phyloP scores from a whole-genome alignment of 1,140 invertebrate genomes.

The Arion vulgaris region DNA sequence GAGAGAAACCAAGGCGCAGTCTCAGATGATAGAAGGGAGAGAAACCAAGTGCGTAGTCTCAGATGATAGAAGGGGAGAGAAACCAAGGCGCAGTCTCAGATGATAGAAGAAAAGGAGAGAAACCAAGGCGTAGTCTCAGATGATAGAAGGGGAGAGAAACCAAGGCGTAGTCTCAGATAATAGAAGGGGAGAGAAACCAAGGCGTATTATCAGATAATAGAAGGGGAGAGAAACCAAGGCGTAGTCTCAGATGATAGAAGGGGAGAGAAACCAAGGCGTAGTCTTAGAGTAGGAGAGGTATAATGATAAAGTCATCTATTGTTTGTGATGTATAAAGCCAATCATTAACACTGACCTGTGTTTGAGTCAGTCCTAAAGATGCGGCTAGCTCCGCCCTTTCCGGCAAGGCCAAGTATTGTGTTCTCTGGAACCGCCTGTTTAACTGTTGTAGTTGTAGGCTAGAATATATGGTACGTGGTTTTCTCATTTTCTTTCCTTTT shows the following conservation, averaged over 20 bases:
- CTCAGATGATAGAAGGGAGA: too few species aligned
- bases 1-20: too few species aligned
- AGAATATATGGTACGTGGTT: conserved; percentile 98
- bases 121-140: background rate
- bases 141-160: background rate
- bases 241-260: too few species aligned
- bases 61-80: too few species aligned
- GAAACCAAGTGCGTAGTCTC: too few species aligned
- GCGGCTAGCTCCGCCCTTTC: conserved; percentile 98
- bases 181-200: background rate
- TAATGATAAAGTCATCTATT: background rate
- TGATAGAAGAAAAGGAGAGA: background rate
- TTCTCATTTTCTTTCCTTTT: conserved; percentile 99
- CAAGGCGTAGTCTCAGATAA: too few species aligned
- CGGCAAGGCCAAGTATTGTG: conserved; percentile 97
- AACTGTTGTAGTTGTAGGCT: conserved; percentile 95
- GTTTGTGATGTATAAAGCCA: background rate
- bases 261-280: background rate
- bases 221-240: background rate
- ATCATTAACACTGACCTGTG: conserved; percentile 83
- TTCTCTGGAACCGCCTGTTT: conserved; percentile 89
- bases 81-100: background rate
- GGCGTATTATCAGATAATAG: too few species aligned
- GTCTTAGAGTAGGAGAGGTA: too few species aligned
- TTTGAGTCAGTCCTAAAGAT: conserved; percentile 94